These are phyloP conservation scores for Pharmacophagus antenor DNA, from an alignment of 2,888 invertebrate genomes.

Conservation along the genomic window DNA sequence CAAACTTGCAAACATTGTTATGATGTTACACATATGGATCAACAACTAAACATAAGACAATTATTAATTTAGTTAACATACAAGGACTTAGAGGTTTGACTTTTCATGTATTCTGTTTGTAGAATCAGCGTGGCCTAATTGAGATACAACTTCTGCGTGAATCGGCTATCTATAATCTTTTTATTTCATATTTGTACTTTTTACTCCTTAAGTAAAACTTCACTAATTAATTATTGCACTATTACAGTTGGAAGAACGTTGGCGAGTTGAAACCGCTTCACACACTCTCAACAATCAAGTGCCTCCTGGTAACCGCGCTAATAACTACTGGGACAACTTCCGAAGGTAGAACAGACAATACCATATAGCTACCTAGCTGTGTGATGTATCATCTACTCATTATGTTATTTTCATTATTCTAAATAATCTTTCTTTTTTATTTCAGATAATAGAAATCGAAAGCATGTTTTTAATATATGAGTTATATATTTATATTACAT, in stretches of 20 bases:
- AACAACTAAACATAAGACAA: too few species aligned
- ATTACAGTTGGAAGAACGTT: constrained; percentile 74
- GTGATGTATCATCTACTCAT: constrained; percentile 13
- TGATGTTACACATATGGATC: too few species aligned
- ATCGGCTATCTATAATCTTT: too few species aligned
- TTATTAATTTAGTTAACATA: too few species aligned
- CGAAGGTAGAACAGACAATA: constrained; percentile 83
- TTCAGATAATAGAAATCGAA: constrained; percentile 66
- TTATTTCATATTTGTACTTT: too few species aligned
- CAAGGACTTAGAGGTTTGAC: too few species aligned
- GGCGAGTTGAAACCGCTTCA: constrained; percentile 71
- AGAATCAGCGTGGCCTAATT: too few species aligned
- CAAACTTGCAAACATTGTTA: too few species aligned
- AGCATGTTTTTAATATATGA: constrained; percentile 35
- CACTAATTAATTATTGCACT: background rate
- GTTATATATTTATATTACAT: constrained; percentile 37
- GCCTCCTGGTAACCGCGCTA: constrained; percentile 93
- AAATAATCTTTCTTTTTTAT: constrained; percentile 47
- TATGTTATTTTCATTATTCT: constrained; percentile 11
- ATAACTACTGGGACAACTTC: constrained; percentile 97
- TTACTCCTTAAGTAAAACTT: too few species aligned
- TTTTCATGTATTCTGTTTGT: too few species aligned
- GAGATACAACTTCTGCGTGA: too few species aligned
- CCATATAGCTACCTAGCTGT: background rate
- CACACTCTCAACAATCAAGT: constrained; percentile 93